phyloP scores from a whole-genome alignment of 92 coral and sea anemone species.

The Galaxea fascicularis region DNA sequence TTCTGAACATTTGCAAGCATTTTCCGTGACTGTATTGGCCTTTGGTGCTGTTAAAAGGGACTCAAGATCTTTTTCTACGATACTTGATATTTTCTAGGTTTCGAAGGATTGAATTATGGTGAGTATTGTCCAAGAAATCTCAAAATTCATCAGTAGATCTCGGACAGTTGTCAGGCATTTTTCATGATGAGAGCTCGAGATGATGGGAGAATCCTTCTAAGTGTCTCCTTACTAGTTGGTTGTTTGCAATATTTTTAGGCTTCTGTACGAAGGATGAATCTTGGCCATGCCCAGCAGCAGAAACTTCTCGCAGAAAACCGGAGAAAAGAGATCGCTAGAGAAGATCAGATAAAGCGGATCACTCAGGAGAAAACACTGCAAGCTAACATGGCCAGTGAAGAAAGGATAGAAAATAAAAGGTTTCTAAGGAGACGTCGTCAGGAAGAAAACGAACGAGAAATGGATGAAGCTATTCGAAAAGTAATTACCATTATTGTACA shows the following conservation, averaged over 20 bases:
- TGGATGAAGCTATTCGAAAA: constrained; percentile 87
- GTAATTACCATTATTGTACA: constrained; percentile 31
- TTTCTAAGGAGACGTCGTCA: constrained; percentile 90
- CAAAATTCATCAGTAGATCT: not conserved
- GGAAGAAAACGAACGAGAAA: constrained; percentile 91
- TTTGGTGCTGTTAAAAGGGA: not conserved
- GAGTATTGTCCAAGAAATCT: not conserved
- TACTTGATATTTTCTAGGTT: not conserved
- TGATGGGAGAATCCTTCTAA: not conserved
- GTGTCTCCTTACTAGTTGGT: no score
- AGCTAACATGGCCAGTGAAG: constrained; percentile 97
- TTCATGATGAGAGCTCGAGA: not conserved
- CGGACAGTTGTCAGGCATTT: not conserved
- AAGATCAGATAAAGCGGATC: constrained; percentile 90
- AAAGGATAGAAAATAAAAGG: constrained; percentile 92
- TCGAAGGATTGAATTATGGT: constrained; percentile 16
- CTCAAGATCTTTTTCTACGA: not conserved
- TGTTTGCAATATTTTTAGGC: constrained; percentile 52
- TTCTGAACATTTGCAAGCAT: not conserved
- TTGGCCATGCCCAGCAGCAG: constrained; percentile 94
- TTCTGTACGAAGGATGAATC: constrained; percentile 82
- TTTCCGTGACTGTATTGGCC: not conserved
- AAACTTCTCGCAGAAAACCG: constrained; percentile 84
- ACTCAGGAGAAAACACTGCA: constrained; percentile 82
- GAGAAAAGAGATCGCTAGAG: constrained; percentile 85